A percentile compares a stretch with the other conserved stretches of the same genome.
Evolutionary conservation across 2,797 vertebrate genomes (phyloP).

Genomic region (Pempheris klunzingeri): DNA sequence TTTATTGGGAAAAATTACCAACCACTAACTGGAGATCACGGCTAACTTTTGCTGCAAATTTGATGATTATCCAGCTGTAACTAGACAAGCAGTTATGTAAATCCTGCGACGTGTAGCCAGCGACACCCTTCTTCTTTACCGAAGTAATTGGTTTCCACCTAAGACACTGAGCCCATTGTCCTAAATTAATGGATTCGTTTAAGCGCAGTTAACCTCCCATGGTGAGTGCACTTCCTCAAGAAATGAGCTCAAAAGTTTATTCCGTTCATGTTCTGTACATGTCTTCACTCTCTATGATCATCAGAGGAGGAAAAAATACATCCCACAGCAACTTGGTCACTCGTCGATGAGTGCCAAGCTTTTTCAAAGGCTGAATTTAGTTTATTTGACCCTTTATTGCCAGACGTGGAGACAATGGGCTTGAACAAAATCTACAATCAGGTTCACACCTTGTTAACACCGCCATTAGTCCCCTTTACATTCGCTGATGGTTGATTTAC

Average conservation of each 20-base stretch:
- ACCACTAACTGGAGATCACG: not conserved
- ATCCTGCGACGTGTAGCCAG: constrained; percentile 62
- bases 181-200: constrained; percentile 85
- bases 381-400: constrained; percentile 71
- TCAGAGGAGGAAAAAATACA: not conserved
- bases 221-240: constrained; percentile 70
- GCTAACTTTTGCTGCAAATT: not conserved
- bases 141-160: constrained; percentile 77
- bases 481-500: constrained; percentile 90
- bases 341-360: not conserved
- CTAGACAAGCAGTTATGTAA: constrained; percentile 66
- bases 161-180: constrained; percentile 82
- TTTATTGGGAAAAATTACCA: not conserved
- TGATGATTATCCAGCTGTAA: constrained; percentile 71
- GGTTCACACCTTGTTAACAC: constrained; percentile 91
- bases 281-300: not conserved
- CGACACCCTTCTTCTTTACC: constrained; percentile 69
- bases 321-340: not conserved
- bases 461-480: constrained; percentile 89
- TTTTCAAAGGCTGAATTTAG: constrained; percentile 29
- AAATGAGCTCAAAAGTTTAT: constrained; percentile 15
- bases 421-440: constrained; percentile 70
- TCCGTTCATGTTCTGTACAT: not conserved
- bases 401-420: constrained; percentile 70
- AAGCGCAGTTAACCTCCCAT: constrained; percentile 79